These are phyloP conservation scores for Aphaenogaster floridana DNA, from an alignment of 1,140 invertebrate genomes.

Conservation along the genomic window DNA sequence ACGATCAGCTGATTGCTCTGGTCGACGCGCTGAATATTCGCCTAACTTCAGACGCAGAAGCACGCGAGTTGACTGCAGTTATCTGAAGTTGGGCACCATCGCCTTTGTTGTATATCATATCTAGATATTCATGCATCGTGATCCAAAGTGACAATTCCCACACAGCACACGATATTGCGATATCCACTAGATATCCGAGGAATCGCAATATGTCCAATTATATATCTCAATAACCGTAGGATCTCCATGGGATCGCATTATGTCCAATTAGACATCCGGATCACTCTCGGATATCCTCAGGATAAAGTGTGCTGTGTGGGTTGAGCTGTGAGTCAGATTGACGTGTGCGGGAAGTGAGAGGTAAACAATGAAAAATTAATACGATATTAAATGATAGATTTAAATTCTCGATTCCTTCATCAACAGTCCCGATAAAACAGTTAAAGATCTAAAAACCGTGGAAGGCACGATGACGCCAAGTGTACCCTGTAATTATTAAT, in stretches of 20 bases:
- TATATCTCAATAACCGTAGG: too few species aligned
- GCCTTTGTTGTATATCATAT: not conserved
- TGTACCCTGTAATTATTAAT: not conserved
- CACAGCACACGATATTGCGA: too few species aligned
- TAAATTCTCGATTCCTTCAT: not conserved
- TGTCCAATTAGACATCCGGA: too few species aligned
- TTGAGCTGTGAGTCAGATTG: not conserved
- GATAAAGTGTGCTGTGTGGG: too few species aligned
- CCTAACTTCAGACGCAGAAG: not conserved
- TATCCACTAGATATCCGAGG: too few species aligned
- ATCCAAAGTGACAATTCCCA: too few species aligned
- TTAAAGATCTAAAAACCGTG: not conserved
- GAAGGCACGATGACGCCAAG: not conserved
- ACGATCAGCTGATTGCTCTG: slow-evolving; percentile 2
- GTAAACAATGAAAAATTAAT: not conserved
- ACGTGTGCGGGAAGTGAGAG: not conserved
- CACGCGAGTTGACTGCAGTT: not conserved
- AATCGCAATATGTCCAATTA: too few species aligned
- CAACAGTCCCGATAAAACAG: not conserved
- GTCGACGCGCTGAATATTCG: too few species aligned
- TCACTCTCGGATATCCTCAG: too few species aligned
- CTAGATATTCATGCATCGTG: not conserved
- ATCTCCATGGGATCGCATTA: too few species aligned
- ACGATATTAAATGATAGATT: not conserved
- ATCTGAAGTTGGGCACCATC: not conserved